Base-by-base conservation (phyloP, 1,140 invertebrate genomes). In the Polypedilum vanderplanki region DNA sequence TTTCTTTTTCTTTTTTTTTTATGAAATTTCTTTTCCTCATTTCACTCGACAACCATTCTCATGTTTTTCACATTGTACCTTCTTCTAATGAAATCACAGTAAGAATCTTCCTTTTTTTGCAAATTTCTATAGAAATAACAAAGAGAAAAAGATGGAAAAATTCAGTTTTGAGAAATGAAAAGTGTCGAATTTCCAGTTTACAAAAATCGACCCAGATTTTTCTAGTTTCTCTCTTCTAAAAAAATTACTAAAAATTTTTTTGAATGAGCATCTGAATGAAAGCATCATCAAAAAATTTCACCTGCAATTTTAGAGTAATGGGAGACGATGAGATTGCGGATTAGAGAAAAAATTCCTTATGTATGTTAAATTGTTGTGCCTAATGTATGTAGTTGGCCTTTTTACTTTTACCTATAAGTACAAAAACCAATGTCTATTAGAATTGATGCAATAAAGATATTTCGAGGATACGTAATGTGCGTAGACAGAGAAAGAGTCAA, bases 321-420 rank as follows among this genome's bases (percentile, higher is more conserved):
- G 24, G 24, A 33, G 24, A 33, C 24, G 24, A 33, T 33, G 24
- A 33, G 24, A 33, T 33, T 33, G 24, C n/a, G 46, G 46, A 57
- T 57, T 57, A 57, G 24, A 33, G 24, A 33, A 33, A n/a, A 57
- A n/a, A 57, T 57, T 57, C 46, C 15, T 57, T 57, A 57, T 57
- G 46, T 57, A 57, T 57, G 46, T 57, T 57, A 57, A 57, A 57
- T 57, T 57, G 46, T 57, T n/a, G 46, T 57, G 46, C 46, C n/a
- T 57, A 57, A 57, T 57, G 3, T 33, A 5, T 57, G 46, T 57
- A 57, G 46, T 57, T 57, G n/a, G 46, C 12, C 46, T 57, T 57
- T 57, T 57, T 57, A 15, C 46, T 57, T 57, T n/a, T n/a, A 57
- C 12, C 12, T n/a, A n/a, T n/a, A n/a, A n/a, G n/a, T n/a, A n/a